Conservation (phyloP, 2,797 vertebrate species). For the Arrhamphus sclerolepis region DNA sequence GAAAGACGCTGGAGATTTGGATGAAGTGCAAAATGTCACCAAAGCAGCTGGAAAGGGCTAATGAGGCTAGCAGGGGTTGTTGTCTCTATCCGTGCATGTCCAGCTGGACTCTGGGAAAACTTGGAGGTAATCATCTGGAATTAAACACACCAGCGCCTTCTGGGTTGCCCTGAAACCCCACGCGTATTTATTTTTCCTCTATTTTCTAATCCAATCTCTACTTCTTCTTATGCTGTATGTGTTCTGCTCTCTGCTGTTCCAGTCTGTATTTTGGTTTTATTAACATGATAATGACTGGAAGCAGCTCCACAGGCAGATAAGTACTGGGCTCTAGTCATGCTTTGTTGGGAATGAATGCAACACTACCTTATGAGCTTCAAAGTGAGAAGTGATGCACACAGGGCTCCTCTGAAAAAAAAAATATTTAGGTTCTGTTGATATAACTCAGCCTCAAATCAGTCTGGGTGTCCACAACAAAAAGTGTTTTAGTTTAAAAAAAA, state of each 20-base stretch:
- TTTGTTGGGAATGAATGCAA: slow-evolving; percentile 59
- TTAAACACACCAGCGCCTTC: slow-evolving; percentile 34
- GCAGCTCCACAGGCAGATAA: slow-evolving; percentile 48
- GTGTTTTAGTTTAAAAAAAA: not conserved
- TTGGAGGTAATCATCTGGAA: slow-evolving; percentile 57
- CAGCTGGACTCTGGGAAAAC: slow-evolving; percentile 17
- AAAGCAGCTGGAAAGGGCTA: slow-evolving; percentile 72
- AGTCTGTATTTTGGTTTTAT: slow-evolving; percentile 58
- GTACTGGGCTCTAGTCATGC: slow-evolving; percentile 46
- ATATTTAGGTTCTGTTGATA: not conserved
- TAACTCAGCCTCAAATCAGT: not conserved
- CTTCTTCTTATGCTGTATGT: not conserved
- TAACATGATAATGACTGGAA: slow-evolving; percentile 70
- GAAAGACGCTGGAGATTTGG: slow-evolving; percentile 35
- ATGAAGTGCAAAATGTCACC: slow-evolving; percentile 64
- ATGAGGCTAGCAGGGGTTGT: slow-evolving; percentile 63
- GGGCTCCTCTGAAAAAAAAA: not conserved
- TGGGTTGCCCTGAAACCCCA: slow-evolving; percentile 12
- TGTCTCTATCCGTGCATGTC: slow-evolving; percentile 46
- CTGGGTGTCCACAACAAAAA: not conserved
- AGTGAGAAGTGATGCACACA: slow-evolving; percentile 49
- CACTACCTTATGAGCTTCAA: slow-evolving; percentile 67
- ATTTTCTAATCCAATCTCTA: slow-evolving; percentile 4
- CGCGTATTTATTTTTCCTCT: not conserved
- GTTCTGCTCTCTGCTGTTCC: slow-evolving; percentile 28